Evolutionary conservation across 2,888 invertebrate species (phyloP).

Genomic region (Periphyllus acericola): DNA sequence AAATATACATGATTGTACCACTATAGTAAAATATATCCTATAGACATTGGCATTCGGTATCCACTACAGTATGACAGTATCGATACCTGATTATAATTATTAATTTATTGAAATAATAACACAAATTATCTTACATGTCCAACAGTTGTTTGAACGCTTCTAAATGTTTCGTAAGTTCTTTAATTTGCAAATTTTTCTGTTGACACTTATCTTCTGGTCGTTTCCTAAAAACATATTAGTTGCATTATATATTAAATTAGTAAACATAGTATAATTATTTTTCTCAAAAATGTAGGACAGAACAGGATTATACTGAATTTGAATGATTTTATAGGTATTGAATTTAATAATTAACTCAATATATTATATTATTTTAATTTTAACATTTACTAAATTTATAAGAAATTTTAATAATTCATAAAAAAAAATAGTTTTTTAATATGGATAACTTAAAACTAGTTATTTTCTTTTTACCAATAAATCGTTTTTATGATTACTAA

Average conservation of each 20-base stretch:
- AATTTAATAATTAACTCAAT: not conserved
- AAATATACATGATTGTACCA: too few relatives aligned
- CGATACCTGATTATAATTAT: not conserved
- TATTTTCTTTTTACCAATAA: not conserved
- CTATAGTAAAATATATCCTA: too few relatives aligned
- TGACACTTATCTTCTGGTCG: not conserved
- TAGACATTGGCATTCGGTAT: too few relatives aligned
- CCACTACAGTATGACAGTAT: too few relatives aligned
- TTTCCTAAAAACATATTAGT: not conserved
- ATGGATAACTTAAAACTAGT: not conserved
- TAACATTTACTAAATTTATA: not conserved
- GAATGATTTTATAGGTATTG: not conserved
- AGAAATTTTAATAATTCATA: not conserved
- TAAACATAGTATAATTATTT: not conserved
- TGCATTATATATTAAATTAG: too few relatives aligned
- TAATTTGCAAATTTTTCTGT: slow-evolving; percentile 20
- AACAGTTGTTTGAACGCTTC: slow-evolving; percentile 6
- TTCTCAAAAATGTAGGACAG: not conserved
- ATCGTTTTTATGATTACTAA: not conserved
- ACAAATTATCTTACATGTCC: slow-evolving; percentile 35
- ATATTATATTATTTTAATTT: not conserved
- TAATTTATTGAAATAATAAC: not conserved
- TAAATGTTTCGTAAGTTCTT: not conserved
- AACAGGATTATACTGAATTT: not conserved
- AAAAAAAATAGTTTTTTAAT: not conserved